Evolutionary conservation across 2,113 vertebrate genomes (phyloP).

Genomic region (Setophaga petechia): DNA sequence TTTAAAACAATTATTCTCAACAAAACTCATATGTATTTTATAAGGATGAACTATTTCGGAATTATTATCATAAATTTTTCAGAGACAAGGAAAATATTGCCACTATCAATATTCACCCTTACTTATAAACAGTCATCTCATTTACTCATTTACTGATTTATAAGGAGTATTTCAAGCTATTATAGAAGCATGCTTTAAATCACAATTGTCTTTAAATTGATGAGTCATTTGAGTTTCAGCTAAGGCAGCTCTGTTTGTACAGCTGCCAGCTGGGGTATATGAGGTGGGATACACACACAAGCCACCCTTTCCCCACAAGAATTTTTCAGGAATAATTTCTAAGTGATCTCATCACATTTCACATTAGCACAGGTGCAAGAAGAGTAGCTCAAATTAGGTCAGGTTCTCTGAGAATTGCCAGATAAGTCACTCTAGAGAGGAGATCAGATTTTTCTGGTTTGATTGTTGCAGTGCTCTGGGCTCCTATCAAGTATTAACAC

Average conservation of each 20-base stretch:
- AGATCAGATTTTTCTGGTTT: slow-evolving; percentile 1
- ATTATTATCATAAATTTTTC: neutral
- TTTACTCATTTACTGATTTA: neutral
- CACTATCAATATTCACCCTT: neutral
- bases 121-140: neutral
- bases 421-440: slow-evolving; percentile 13
- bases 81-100: neutral
- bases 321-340: neutral
- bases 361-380: neutral
- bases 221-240: slow-evolving; percentile 18
- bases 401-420: neutral
- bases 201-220: neutral
- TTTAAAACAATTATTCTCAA: neutral
- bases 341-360: slow-evolving; percentile 15
- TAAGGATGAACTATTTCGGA: neutral
- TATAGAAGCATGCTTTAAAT: neutral
- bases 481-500: slow-evolving; percentile 2
- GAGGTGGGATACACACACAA: neutral
- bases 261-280: neutral
- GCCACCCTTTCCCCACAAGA: neutral
- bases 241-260: neutral
- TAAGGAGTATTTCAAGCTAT: neutral
- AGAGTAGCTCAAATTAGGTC: neutral
- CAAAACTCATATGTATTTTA: neutral
- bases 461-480: neutral